These are phyloP conservation scores for Halictus quadricinctus DNA, from an alignment of 2,888 invertebrate genomes.

Conservation along the genomic window DNA sequence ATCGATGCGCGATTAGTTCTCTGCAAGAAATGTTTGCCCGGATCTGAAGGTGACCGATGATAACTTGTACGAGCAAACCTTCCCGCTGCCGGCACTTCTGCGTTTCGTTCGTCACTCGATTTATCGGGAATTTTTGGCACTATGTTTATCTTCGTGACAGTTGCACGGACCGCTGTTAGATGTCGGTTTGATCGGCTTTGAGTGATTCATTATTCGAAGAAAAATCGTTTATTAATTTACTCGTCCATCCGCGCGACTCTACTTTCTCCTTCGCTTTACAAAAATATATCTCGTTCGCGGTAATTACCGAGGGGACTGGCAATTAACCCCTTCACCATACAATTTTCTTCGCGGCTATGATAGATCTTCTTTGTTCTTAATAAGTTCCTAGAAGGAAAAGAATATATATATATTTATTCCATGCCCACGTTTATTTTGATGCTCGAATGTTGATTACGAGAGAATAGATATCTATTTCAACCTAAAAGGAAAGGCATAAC, in stretches of 20 bases:
- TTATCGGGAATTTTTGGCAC: conserved; percentile 14
- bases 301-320: conserved; percentile 7
- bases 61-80: background rate
- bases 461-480: background rate
- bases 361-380: background rate
- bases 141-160: conserved; percentile 25
- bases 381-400: background rate
- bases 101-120: background rate
- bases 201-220: background rate
- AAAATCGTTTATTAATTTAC: background rate
- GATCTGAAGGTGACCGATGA: background rate
- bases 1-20: conserved; percentile 34
- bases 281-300: background rate
- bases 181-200: conserved; percentile 42
- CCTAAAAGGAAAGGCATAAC: background rate
- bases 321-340: background rate
- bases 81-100: background rate
- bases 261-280: background rate
- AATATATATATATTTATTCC: background rate
- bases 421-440: background rate
- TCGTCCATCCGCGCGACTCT: background rate
- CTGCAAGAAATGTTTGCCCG: background rate
- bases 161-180: conserved; percentile 31
- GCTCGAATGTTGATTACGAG: background rate
- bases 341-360: background rate